A percentile compares a stretch with the other conserved stretches of the same genome.
These are phyloP conservation scores for Pilophorus perplexus DNA, from an alignment of 2,888 invertebrate genomes.

Conservation along the genomic window DNA sequence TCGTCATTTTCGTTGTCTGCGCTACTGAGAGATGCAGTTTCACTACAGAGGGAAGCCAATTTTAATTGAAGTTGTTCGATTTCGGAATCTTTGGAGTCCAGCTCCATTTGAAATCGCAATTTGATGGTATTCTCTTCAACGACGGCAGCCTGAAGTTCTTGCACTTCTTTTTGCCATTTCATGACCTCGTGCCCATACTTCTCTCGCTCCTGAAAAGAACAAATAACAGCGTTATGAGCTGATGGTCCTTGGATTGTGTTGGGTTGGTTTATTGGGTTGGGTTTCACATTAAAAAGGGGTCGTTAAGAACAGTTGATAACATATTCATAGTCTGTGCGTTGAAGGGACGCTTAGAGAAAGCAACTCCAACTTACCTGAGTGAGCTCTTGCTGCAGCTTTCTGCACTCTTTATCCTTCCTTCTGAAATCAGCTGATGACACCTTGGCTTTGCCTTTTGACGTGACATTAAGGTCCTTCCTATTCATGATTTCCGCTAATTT, in stretches of 20 bases:
- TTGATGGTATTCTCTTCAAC: slow-evolving; percentile 75
- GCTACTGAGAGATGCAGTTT: slow-evolving; percentile 88
- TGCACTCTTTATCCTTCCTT: slow-evolving; percentile 91
- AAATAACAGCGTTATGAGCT: not conserved
- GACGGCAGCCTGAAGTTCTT: slow-evolving; percentile 79
- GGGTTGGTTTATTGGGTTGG: too few species aligned
- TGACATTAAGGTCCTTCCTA: slow-evolving; percentile 75
- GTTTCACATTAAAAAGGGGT: too few species aligned
- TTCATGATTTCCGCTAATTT: slow-evolving; percentile 97
- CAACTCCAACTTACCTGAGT: slow-evolving; percentile 67
- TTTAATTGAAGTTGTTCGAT: slow-evolving; percentile 89
- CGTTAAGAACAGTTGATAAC: too few species aligned
- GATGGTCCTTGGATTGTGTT: not conserved
- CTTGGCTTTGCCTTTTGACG: slow-evolving; percentile 66
- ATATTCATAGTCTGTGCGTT: too few species aligned
- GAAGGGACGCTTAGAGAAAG: too few species aligned
- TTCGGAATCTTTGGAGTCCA: slow-evolving; percentile 94
- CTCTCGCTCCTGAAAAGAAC: slow-evolving; percentile 69
- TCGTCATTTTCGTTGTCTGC: slow-evolving; percentile 72
- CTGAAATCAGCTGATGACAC: slow-evolving; percentile 73
- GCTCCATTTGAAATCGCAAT: slow-evolving; percentile 87
- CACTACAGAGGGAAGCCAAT: slow-evolving; percentile 72
- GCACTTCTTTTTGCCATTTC: slow-evolving; percentile 80
- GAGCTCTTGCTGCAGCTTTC: slow-evolving; percentile 90
- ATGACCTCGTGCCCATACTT: slow-evolving; percentile 85